Evolutionary conservation across 1,140 invertebrate genomes (phyloP).

Genomic region (Pseudomyrmex dendroicus): DNA sequence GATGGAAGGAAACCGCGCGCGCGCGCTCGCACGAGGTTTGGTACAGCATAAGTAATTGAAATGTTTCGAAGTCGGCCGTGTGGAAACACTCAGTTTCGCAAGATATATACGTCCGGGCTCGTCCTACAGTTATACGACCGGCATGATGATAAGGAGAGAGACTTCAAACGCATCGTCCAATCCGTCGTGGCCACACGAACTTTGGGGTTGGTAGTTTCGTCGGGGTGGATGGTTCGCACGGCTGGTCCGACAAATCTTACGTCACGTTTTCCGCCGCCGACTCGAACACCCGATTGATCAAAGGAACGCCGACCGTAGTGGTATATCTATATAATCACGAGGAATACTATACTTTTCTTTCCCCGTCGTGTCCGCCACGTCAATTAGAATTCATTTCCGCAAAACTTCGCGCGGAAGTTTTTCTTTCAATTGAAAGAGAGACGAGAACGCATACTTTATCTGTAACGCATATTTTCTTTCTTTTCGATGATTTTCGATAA

Average conservation of each 20-base stretch:
- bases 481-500: neutral
- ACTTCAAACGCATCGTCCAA: conserved; percentile 57
- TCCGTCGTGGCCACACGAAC: conserved; percentile 16
- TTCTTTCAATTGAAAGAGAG: neutral
- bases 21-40: conserved; percentile 16
- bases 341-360: conserved; percentile 19
- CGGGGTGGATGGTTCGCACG: neutral
- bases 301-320: conserved; percentile 34
- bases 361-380: conserved; percentile 1
- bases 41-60: conserved; percentile 65
- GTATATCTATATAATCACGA: neutral
- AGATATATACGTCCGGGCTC: neutral
- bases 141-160: conserved; percentile 53
- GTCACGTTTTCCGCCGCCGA: conserved; percentile 49
- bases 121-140: conserved; percentile 36
- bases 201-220: conserved; percentile 16
- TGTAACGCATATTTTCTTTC: neutral
- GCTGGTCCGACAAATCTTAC: conserved; percentile 47
- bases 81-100: conserved; percentile 45
- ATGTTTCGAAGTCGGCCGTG: conserved; percentile 57
- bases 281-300: conserved; percentile 60
- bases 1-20: conserved; percentile 17
- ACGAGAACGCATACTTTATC: conserved; percentile 7
- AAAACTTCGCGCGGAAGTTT: conserved; percentile 25
- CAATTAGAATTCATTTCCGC: conserved; percentile 47